phyloP scores from a whole-genome alignment of 2,888 invertebrate species.

The Ophion slaviceki region DNA sequence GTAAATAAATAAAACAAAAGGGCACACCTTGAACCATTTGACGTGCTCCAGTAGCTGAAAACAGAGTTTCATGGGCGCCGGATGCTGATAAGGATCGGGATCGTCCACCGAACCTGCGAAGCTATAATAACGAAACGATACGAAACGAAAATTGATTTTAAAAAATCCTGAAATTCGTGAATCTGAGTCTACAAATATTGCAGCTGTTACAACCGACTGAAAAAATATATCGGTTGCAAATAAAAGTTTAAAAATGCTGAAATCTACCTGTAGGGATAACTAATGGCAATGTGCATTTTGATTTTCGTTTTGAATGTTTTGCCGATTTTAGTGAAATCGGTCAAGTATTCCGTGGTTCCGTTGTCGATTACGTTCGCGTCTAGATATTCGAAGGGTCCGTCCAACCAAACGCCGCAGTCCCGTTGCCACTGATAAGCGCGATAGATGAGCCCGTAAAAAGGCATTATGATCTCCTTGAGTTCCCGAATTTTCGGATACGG shows the following conservation, averaged over 20 bases:
- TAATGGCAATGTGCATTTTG: slow-evolving; percentile 90
- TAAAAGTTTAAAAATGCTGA: neutral
- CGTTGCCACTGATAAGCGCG: slow-evolving; percentile 90
- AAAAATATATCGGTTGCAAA: neutral
- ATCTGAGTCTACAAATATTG: too few relatives aligned
- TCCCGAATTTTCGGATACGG: slow-evolving; percentile 92
- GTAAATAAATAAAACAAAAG: neutral
- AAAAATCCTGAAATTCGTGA: too few relatives aligned
- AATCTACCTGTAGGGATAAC: slow-evolving; percentile 80
- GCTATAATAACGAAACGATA: slow-evolving; percentile 79
- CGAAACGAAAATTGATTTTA: neutral
- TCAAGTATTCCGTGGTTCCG: slow-evolving; percentile 91
- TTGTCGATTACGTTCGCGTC: slow-evolving; percentile 91
- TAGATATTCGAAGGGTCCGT: slow-evolving; percentile 95
- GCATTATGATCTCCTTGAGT: slow-evolving; percentile 89
- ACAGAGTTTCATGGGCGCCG: slow-evolving; percentile 92
- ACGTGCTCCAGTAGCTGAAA: slow-evolving; percentile 84
- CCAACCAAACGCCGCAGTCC: slow-evolving; percentile 94
- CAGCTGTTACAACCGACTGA: neutral
- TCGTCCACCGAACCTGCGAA: slow-evolving; percentile 90
- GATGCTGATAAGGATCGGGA: slow-evolving; percentile 90
- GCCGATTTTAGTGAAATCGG: slow-evolving; percentile 91
- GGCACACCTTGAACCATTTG: slow-evolving; percentile 85
- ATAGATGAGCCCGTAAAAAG: slow-evolving; percentile 90
- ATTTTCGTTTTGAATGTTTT: slow-evolving; percentile 91